Percentiles rank a stretch among this genome's conserved stretches.
Evolutionary conservation across 30 jellyfish, hydroid and myxozoan species (phyloP).

Genomic region (Chrysaora quinquecirrha): DNA sequence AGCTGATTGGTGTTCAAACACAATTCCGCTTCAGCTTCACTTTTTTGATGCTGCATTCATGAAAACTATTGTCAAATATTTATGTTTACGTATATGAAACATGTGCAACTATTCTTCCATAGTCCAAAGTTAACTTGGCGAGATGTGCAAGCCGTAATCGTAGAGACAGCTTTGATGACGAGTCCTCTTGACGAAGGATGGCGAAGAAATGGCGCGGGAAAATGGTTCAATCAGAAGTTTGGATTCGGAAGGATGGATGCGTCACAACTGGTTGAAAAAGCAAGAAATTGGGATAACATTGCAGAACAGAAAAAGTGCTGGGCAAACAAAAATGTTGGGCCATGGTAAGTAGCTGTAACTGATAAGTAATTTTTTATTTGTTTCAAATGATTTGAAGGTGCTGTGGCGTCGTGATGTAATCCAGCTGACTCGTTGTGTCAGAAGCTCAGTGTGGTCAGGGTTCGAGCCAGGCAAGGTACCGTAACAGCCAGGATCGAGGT

Average conservation of each 20-base stretch:
- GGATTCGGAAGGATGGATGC: conserved; percentile 99
- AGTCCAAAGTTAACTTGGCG: conserved; percentile 97
- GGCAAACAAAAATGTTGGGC: conserved; percentile 95
- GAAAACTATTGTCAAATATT: too few relatives aligned
- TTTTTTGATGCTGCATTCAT: too few relatives aligned
- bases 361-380: too few relatives aligned
- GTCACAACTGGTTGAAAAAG: conserved; percentile 82
- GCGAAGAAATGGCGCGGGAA: conserved; percentile 99
- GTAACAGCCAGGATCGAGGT: too few relatives aligned
- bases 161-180: conserved; percentile 96
- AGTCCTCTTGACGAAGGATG: conserved; percentile 99
- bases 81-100: too few relatives aligned
- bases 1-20: too few relatives aligned
- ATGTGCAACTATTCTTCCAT: neutral
- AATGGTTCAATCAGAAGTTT: conserved; percentile 98
- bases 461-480: too few relatives aligned
- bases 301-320: conserved; percentile 88
- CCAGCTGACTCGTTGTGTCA: too few relatives aligned
- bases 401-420: too few relatives aligned
- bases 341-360: conserved; percentile 85
- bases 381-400: too few relatives aligned
- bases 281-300: conserved; percentile 88
- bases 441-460: too few relatives aligned
- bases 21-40: too few relatives aligned
- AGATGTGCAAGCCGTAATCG: conserved; percentile 97